Base-by-base conservation (phyloP, 2,113 vertebrate species). In the Spea bombifrons region DNA sequence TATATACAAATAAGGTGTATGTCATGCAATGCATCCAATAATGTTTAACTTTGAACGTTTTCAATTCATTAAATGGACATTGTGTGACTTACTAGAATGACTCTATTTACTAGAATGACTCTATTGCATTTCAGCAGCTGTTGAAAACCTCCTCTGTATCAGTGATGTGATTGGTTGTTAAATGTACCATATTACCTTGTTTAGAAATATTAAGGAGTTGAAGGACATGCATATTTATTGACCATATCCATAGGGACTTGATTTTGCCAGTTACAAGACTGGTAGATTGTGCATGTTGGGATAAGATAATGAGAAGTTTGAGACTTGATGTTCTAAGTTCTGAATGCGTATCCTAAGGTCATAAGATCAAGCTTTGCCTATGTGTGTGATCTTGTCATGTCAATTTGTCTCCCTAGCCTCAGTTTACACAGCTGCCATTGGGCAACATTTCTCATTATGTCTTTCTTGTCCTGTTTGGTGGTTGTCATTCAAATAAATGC, bases 361-460 rank as follows among this genome's bases (percentile, higher is more conserved):
- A 73, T 13, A 2, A 46, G 77, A 79, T 79, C 49, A 49, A 48
- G 64, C 5, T 66, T 61, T 61, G 63, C 50, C 77, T 68, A 17
- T 3, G 50, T 68, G 50, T 57, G 71, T 59, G 71, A 73, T 80
- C 77, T 67, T 73, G 70, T 73, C 52, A 73, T 59, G 53, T 73
- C 50, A 61, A 9, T 67, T 66, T 73, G 66, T 68, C 78, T 68
- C 76, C 50, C 68, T 72, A 47, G 16, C 47, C 52, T 71, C 45
- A 47, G 78, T 80, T 80, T 80, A 61, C 71, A 80, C 78, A 80
- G 78, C 78, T 80, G 78, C 64, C 67, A 49, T 74, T 30, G 71
- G 76, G 63, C 49, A 44, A 68, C 30, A 67, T 43, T 66, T 61
- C 66, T 73, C 65, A 47, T 68, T 80, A 53, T 79, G 69, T 73